phyloP scores from a whole-genome alignment of 2,797 vertebrate species.

The Gambelia wislizenii region DNA sequence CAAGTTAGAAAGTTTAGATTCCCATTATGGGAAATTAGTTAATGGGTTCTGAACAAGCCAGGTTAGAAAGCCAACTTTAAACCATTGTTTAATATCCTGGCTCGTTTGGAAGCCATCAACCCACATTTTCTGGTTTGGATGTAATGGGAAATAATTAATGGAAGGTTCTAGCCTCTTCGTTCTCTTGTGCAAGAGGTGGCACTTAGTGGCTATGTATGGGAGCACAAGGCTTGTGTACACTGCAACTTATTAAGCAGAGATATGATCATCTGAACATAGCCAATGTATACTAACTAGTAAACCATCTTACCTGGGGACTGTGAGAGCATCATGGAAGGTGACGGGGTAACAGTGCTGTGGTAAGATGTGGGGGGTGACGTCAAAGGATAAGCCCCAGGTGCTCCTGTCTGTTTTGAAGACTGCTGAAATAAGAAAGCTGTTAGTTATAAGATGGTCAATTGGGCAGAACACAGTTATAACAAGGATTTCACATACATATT shows the following conservation, averaged over 20 bases:
- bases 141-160: neutral
- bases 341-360: slow-evolving; percentile 92
- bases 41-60: neutral
- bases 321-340: slow-evolving; percentile 97
- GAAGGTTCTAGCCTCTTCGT: neutral
- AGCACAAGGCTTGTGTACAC: too few relatives aligned
- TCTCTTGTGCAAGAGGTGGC: neutral
- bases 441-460: slow-evolving; percentile 35
- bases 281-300: slow-evolving; percentile 11
- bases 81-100: neutral
- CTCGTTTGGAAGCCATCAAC: neutral
- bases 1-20: neutral
- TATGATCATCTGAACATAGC: neutral
- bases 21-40: neutral
- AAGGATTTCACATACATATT: neutral
- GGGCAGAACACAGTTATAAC: neutral
- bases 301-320: slow-evolving; percentile 90
- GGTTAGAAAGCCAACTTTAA: neutral
- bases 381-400: slow-evolving; percentile 90
- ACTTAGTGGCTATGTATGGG: neutral
- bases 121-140: neutral
- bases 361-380: slow-evolving; percentile 96
- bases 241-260: neutral
- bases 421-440: slow-evolving; percentile 69
- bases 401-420: slow-evolving; percentile 83